Evolutionary conservation across 1,140 invertebrate species (phyloP).

Genomic region (Drosophila simulans): DNA sequence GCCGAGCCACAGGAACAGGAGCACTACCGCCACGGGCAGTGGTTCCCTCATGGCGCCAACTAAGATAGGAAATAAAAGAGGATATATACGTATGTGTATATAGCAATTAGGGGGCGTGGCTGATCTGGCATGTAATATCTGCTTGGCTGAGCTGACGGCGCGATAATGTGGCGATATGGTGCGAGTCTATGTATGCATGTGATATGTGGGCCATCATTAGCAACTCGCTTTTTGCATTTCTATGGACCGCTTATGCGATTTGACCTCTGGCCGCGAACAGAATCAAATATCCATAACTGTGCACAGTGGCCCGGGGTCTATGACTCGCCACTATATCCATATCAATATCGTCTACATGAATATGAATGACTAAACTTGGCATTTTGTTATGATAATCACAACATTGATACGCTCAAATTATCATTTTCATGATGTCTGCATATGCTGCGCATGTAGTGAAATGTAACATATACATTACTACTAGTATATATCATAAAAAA

Average conservation of each 20-base stretch:
- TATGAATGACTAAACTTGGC: constrained; percentile 1
- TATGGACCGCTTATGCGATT: constrained; percentile 21
- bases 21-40: constrained; percentile 45
- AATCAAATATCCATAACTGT: constrained; percentile 45
- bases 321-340: constrained; percentile 14
- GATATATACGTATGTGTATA: not conserved
- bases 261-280: constrained; percentile 58
- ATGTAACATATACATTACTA: not conserved
- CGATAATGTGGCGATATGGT: constrained; percentile 32
- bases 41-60: constrained; percentile 47
- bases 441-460: constrained; percentile 5
- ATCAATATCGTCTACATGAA: constrained; percentile 12
- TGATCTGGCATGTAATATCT: constrained; percentile 1
- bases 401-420: constrained; percentile 8
- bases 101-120: constrained; percentile 5
- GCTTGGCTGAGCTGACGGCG: constrained; percentile 30
- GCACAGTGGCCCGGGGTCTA: constrained; percentile 47
- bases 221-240: constrained; percentile 60
- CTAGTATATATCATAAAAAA: no score
- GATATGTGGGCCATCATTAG: constrained; percentile 69
- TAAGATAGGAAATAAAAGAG: not conserved
- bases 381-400: constrained; percentile 22
- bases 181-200: not conserved
- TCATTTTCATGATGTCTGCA: constrained; percentile 1
- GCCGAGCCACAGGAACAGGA: constrained; percentile 50